Percentiles rank a stretch among this genome's conserved stretches.
phyloP scores from a whole-genome alignment of 2,797 vertebrate genomes.

The Oceanodroma leucorhoa region DNA sequence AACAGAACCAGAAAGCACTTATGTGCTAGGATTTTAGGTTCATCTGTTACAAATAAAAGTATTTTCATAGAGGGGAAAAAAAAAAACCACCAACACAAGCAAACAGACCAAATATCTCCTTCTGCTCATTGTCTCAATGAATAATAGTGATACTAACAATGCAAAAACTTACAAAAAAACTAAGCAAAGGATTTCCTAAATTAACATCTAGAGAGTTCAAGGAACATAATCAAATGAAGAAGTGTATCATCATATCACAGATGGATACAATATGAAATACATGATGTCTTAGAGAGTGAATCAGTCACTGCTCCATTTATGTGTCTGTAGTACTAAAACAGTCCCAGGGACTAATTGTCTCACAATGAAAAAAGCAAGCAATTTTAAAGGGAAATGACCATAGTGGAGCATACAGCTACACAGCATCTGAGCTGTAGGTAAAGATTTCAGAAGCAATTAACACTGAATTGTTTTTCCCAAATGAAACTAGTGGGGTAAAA shows the following conservation, averaged over 20 bases:
- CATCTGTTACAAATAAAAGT: not conserved
- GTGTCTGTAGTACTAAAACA: not conserved
- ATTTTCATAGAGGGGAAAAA: not conserved
- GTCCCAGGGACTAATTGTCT: not conserved
- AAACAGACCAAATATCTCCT: not conserved
- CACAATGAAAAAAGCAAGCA: not conserved
- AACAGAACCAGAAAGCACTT: not conserved
- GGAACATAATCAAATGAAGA: not conserved
- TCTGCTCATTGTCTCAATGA: not conserved
- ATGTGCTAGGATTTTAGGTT: not conserved
- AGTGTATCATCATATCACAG: not conserved
- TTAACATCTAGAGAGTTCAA: not conserved
- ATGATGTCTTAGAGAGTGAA: not conserved
- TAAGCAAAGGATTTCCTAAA: not conserved
- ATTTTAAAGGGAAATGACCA: not conserved
- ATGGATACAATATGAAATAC: not conserved
- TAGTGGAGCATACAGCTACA: fast-evolving
- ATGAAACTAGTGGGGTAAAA: not conserved
- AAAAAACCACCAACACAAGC: not conserved
- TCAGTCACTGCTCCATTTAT: not conserved
- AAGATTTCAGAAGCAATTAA: not conserved
- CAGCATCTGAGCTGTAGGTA: not conserved
- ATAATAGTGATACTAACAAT: not conserved
- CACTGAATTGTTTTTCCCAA: not conserved
- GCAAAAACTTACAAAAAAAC: not conserved